A percentile compares a stretch with the other conserved stretches of the same genome.
phyloP scores from a whole-genome alignment of 2,113 vertebrate genomes.

The Columbina picui region DNA sequence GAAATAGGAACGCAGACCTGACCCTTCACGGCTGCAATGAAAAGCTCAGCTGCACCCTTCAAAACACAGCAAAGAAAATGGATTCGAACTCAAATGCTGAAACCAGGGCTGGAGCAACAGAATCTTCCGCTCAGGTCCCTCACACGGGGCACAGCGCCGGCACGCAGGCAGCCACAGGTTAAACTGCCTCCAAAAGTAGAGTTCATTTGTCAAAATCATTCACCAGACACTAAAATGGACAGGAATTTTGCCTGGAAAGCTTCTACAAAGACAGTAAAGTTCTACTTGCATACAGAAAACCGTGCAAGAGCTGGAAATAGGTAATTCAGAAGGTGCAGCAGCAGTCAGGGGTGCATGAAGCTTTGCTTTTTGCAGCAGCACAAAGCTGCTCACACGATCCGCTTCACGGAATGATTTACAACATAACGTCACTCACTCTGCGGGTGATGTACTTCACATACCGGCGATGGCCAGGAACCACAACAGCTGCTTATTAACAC shows the following conservation, averaged over 20 bases:
- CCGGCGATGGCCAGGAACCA: accelerated
- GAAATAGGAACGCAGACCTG: not conserved
- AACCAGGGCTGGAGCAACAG: not conserved
- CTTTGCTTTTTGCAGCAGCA: not conserved
- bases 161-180: not conserved
- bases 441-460: accelerated
- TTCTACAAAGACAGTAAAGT: not conserved
- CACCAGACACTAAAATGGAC: not conserved
- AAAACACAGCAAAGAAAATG: not conserved
- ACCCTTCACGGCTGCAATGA: not conserved
- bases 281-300: accelerated
- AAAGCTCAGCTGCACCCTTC: not conserved
- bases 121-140: not conserved
- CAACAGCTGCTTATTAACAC: accelerated
- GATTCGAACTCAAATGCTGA: not conserved
- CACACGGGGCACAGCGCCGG: accelerated
- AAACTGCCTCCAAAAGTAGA: not conserved
- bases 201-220: not conserved
- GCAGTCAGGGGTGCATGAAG: accelerated
- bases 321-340: not conserved
- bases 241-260: not conserved
- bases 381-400: not conserved
- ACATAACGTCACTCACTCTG: accelerated
- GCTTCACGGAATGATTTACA: not conserved
- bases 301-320: not conserved